These are phyloP conservation scores for Choloepus didactylus DNA, from an alignment of 2,797 vertebrate genomes.

Conservation along the genomic window DNA sequence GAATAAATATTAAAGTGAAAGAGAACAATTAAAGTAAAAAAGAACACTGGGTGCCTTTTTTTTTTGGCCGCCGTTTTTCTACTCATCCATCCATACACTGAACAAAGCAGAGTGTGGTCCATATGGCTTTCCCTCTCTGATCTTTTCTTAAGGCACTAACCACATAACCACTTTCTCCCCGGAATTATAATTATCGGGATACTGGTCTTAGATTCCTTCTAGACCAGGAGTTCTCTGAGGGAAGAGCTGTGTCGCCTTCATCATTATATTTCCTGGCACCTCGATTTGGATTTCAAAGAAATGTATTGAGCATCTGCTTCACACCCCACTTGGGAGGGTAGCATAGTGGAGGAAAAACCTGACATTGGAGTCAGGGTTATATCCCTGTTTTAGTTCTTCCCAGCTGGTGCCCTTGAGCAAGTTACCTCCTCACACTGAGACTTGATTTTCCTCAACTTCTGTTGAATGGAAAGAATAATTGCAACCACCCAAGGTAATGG, in stretches of 20 bases:
- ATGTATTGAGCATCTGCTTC: not conserved
- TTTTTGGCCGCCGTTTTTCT: too few species aligned
- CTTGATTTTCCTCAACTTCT: slow-evolving; percentile 32
- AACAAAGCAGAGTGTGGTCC: too few species aligned
- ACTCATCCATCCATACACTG: too few species aligned
- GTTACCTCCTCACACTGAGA: not conserved
- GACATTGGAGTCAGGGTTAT: not conserved
- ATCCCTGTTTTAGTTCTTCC: not conserved
- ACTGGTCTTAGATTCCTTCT: not conserved
- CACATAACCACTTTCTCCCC: not conserved
- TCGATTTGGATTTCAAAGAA: slow-evolving; percentile 32
- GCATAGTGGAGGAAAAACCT: not conserved
- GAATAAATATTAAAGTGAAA: too few species aligned
- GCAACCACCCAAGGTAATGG: not conserved
- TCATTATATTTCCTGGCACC: not conserved
- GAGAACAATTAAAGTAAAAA: too few species aligned
- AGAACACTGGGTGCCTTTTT: too few species aligned
- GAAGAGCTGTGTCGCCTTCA: not conserved
- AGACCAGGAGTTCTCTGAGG: not conserved
- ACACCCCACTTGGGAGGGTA: not conserved
- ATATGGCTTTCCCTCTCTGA: not conserved
- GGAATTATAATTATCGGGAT: not conserved
- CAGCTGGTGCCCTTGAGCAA: not conserved
- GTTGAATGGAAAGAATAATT: not conserved
- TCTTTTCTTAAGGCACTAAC: not conserved